Conservation (phyloP, 92 coral and sea anemone genomes). For the Plumapathes pennacea region DNA sequence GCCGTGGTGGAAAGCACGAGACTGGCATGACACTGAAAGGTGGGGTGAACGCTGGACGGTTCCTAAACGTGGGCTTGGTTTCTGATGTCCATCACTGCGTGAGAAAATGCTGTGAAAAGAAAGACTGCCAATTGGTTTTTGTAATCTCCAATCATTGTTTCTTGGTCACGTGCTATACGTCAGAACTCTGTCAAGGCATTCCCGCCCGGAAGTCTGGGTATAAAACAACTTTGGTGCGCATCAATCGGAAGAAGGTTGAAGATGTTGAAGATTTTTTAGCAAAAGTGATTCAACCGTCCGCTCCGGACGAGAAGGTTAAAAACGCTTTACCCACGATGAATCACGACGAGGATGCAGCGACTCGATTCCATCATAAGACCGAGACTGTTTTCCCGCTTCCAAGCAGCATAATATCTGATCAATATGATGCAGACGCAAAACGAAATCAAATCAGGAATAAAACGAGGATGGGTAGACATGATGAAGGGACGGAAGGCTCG, state of each 20-base stretch:
- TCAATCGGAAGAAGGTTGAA: slow-evolving; percentile 40
- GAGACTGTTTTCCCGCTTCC: background rate
- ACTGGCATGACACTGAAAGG: slow-evolving; percentile 56
- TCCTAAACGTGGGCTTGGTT: slow-evolving; percentile 64
- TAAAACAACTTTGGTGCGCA: slow-evolving; percentile 57
- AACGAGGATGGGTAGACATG: background rate
- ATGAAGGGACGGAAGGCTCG: too few species aligned
- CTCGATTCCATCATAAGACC: background rate
- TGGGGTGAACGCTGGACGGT: slow-evolving; percentile 75
- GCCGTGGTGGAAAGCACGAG: slow-evolving; percentile 34
- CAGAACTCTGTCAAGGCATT: slow-evolving; percentile 52
- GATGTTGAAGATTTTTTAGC: slow-evolving; percentile 41
- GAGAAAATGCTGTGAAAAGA: slow-evolving; percentile 47
- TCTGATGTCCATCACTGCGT: slow-evolving; percentile 36
- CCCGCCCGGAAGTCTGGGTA: slow-evolving; percentile 48
- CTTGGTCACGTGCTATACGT: slow-evolving; percentile 58
- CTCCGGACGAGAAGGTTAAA: background rate
- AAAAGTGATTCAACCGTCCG: slow-evolving; percentile 61
- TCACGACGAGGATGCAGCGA: background rate
- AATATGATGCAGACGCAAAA: too few species aligned
- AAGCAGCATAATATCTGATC: too few species aligned
- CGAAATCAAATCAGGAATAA: too few species aligned
- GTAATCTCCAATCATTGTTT: slow-evolving; percentile 65
- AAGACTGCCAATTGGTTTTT: slow-evolving; percentile 70
- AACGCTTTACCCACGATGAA: background rate